phyloP scores from a whole-genome alignment of 2,888 invertebrate genomes.

The Eudasyphora cyanicolor region DNA sequence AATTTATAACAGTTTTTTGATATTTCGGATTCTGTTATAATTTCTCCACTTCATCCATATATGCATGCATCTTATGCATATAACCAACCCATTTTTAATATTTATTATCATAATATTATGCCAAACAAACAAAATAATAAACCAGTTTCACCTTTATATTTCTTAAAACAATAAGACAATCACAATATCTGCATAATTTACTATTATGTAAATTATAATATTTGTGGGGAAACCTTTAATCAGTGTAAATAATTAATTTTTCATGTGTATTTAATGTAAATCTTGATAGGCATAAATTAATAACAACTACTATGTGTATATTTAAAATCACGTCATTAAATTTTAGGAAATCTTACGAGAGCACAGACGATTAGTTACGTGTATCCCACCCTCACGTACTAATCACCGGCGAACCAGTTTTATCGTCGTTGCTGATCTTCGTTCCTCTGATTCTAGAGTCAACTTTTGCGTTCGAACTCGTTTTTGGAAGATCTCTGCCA shows the following conservation, averaged over 20 bases:
- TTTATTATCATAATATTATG: background rate
- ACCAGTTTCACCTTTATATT: background rate
- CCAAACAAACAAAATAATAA: background rate
- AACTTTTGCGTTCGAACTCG: constrained; percentile 20
- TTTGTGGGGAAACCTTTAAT: background rate
- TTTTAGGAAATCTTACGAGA: background rate
- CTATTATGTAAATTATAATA: background rate
- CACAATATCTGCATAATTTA: background rate
- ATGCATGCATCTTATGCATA: background rate
- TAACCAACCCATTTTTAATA: background rate
- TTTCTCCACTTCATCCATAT: background rate
- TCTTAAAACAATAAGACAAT: too few species aligned
- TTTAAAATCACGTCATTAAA: background rate
- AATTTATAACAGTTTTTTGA: background rate
- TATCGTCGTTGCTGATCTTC: background rate
- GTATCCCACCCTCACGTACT: background rate
- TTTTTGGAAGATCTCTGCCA: constrained; percentile 11
- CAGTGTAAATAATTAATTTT: background rate
- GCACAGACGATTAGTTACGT: background rate
- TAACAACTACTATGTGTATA: too few species aligned
- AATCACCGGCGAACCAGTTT: background rate
- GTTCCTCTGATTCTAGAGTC: constrained; percentile 29
- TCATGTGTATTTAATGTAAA: background rate
- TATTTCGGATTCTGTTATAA: background rate
- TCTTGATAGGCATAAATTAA: background rate